phyloP scores from a whole-genome alignment of 2,113 vertebrate species.

The Vanacampus margaritifer region DNA sequence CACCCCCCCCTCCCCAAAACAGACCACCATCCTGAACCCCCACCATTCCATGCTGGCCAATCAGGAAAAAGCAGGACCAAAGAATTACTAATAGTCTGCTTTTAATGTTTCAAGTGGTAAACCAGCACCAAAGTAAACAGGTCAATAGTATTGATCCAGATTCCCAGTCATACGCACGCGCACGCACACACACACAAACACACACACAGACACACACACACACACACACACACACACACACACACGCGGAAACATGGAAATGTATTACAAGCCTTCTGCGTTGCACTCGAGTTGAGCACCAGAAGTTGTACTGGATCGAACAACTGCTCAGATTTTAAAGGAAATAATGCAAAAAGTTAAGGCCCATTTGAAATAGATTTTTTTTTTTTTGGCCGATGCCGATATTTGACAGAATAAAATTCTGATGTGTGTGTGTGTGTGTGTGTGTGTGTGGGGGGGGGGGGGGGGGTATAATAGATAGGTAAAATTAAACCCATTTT shows the following conservation, averaged over 20 bases:
- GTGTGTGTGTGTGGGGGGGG: too few species aligned
- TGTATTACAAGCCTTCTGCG: conserved; percentile 72
- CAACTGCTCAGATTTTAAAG: background rate
- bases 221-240: conserved; percentile 27
- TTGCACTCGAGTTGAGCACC: conserved; percentile 50
- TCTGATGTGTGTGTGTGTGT: too few species aligned
- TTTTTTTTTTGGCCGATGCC: too few species aligned
- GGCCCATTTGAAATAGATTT: too few species aligned
- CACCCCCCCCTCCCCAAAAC: background rate
- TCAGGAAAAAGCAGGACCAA: conserved; percentile 69
- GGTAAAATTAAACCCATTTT: too few species aligned
- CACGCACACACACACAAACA: conserved; percentile 35
- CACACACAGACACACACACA: conserved; percentile 36
- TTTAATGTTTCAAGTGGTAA: conserved; percentile 80
- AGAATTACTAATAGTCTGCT: conserved; percentile 81
- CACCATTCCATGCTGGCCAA: conserved; percentile 42
- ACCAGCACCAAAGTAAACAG: conserved; percentile 79
- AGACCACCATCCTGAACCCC: background rate
- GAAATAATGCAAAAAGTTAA: background rate
- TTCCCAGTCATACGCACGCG: conserved; percentile 56
- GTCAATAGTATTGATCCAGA: conserved; percentile 80
- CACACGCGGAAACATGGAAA: conserved; percentile 66
- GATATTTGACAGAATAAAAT: too few species aligned
- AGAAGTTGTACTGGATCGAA: conserved; percentile 34
- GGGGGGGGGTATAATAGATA: too few species aligned